Evolutionary conservation across 2,113 vertebrate genomes (phyloP).

Genomic region (Carassius auratus): DNA sequence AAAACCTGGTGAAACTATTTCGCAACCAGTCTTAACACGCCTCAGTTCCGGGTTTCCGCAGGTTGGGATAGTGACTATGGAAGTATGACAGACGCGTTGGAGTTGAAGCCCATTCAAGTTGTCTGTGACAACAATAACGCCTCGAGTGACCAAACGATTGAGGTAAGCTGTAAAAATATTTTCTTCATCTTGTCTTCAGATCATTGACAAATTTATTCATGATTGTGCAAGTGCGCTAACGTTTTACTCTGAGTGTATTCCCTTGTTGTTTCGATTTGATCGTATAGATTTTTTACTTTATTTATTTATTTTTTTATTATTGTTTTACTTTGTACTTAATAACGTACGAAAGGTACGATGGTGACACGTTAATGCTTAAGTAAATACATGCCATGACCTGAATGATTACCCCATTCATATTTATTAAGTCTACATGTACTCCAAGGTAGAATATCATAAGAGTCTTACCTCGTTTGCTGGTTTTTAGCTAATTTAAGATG

Average conservation of each 20-base stretch:
- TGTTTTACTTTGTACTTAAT: no score
- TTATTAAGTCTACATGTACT: no score
- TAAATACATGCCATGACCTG: no score
- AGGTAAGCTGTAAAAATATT: slow-evolving; percentile 13
- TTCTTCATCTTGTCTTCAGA: not conserved
- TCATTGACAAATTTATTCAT: not conserved
- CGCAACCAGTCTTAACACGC: no score
- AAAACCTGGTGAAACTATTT: no score
- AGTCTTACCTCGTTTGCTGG: no score
- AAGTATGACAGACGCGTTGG: slow-evolving; percentile 37
- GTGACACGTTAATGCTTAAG: no score
- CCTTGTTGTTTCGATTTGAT: not conserved
- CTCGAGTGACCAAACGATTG: not conserved
- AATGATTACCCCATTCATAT: no score
- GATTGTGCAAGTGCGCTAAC: not conserved
- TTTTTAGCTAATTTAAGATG: no score
- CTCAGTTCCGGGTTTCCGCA: slow-evolving; percentile 52
- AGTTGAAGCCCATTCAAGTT: not conserved
- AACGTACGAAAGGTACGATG: no score
- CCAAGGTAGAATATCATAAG: no score
- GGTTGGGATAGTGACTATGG: not conserved
- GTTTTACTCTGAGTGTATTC: not conserved
- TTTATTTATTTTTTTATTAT: no score
- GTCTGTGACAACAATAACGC: slow-evolving; percentile 39
- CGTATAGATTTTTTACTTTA: not conserved